Evolutionary conservation across 2,797 vertebrate genomes (phyloP).

Genomic region (Scomberomorus guttatus): DNA sequence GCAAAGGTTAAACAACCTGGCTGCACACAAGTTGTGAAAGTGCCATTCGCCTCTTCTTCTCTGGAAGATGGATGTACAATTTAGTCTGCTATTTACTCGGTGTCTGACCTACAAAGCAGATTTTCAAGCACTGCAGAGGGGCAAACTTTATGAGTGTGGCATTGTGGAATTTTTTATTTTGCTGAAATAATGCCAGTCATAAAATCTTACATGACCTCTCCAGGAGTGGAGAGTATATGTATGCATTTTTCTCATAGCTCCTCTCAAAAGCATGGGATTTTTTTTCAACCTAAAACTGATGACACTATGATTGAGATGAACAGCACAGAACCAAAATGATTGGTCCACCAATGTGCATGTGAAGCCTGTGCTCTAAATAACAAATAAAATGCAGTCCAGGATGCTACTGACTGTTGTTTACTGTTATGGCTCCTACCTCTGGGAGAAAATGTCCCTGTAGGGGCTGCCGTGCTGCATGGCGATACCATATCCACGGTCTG

Average conservation of each 20-base stretch:
- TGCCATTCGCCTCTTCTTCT: constrained; percentile 34
- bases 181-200: constrained; percentile 40
- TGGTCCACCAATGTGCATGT: constrained; percentile 1
- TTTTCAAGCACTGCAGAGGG: constrained; percentile 33
- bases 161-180: constrained; percentile 52
- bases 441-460: constrained; percentile 97
- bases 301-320: constrained; percentile 19
- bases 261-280: constrained; percentile 11
- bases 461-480: constrained; percentile 98
- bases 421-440: constrained; percentile 88
- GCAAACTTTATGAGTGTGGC: constrained; percentile 40
- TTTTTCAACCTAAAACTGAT: constrained; percentile 31
- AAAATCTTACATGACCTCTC: constrained; percentile 37
- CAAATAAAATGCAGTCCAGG: constrained; percentile 18
- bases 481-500: constrained; percentile 96
- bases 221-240: constrained; percentile 20
- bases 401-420: constrained; percentile 36
- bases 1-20: constrained; percentile 2
- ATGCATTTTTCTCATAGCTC: constrained; percentile 8
- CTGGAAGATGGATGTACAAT: constrained; percentile 41
- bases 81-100: constrained; percentile 57
- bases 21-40: constrained; percentile 46
- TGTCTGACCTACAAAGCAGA: constrained; percentile 38
- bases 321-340: neutral
- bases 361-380: constrained; percentile 20